Conservation (phyloP, 2,797 vertebrate species). For the Cossypha heuglini region DNA sequence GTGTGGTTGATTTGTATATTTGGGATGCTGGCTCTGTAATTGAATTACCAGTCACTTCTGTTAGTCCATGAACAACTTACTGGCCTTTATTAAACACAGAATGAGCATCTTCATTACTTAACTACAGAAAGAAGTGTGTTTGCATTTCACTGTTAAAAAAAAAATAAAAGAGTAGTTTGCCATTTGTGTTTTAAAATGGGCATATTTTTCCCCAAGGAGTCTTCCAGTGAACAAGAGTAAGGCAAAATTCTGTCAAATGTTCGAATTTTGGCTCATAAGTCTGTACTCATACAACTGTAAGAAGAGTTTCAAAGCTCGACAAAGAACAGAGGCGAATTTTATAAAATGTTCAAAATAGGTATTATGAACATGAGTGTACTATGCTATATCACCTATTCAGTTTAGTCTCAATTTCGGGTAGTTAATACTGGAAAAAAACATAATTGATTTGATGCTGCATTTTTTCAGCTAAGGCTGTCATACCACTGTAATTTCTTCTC, state of each 20-base stretch:
- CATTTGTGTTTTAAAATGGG: background rate
- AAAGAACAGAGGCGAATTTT: background rate
- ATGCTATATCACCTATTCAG: background rate
- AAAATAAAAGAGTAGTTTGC: background rate
- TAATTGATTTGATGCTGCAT: background rate
- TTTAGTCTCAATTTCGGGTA: background rate
- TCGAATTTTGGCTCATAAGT: background rate
- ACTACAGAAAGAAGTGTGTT: background rate
- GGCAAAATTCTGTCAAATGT: background rate
- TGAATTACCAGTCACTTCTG: background rate
- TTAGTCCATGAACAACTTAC: background rate
- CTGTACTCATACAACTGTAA: background rate
- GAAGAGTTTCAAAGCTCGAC: background rate
- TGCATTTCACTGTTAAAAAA: background rate
- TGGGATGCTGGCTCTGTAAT: background rate
- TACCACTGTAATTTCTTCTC: background rate
- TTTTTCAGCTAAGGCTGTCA: background rate
- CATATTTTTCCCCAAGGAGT: background rate
- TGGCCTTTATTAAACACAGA: background rate
- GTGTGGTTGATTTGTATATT: background rate
- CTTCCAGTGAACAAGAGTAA: background rate
- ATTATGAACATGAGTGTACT: background rate
- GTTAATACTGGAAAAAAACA: background rate
- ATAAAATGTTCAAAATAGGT: background rate
- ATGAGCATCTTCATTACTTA: background rate